Evolutionary conservation across 2,888 invertebrate genomes (phyloP).

Genomic region (Carterocephalus palaemon): DNA sequence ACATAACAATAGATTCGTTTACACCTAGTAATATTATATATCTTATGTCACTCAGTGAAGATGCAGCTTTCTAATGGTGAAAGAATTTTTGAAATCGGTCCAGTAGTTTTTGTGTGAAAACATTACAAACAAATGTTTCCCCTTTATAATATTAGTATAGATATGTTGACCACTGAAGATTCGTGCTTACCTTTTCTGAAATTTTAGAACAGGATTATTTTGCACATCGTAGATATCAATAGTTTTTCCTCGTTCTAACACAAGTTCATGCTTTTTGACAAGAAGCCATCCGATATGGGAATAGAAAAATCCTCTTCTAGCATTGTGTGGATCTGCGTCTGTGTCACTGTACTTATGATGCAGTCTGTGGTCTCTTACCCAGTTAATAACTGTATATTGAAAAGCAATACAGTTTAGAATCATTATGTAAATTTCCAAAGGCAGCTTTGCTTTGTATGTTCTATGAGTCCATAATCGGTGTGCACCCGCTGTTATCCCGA

Average conservation of each 20-base stretch:
- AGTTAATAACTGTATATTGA: slow-evolving; percentile 61
- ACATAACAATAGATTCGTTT: too few relatives aligned
- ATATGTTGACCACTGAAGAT: too few relatives aligned
- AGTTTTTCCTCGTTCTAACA: slow-evolving; percentile 81
- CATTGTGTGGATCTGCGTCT: slow-evolving; percentile 86
- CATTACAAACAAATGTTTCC: too few relatives aligned
- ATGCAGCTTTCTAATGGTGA: too few relatives aligned
- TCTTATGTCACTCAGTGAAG: too few relatives aligned
- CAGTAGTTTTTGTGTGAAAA: too few relatives aligned
- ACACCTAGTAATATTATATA: too few relatives aligned
- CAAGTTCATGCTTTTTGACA: slow-evolving; percentile 84
- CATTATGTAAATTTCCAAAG: slow-evolving; percentile 44
- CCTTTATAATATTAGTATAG: too few relatives aligned
- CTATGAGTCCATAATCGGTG: slow-evolving; percentile 39
- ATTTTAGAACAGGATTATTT: slow-evolving; percentile 81
- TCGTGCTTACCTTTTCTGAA: slow-evolving; percentile 52
- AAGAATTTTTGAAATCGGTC: too few relatives aligned
- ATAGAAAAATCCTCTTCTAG: slow-evolving; percentile 86
- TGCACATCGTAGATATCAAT: slow-evolving; percentile 84
- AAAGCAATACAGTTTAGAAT: slow-evolving; percentile 39
- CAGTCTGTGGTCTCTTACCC: slow-evolving; percentile 53
- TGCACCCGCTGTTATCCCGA: slow-evolving; percentile 9
- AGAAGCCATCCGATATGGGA: slow-evolving; percentile 89
- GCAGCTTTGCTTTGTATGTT: slow-evolving; percentile 46
- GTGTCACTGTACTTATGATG: slow-evolving; percentile 82